Base-by-base conservation (phyloP, 1,140 invertebrate species). In the Nasonia longicornis region DNA sequence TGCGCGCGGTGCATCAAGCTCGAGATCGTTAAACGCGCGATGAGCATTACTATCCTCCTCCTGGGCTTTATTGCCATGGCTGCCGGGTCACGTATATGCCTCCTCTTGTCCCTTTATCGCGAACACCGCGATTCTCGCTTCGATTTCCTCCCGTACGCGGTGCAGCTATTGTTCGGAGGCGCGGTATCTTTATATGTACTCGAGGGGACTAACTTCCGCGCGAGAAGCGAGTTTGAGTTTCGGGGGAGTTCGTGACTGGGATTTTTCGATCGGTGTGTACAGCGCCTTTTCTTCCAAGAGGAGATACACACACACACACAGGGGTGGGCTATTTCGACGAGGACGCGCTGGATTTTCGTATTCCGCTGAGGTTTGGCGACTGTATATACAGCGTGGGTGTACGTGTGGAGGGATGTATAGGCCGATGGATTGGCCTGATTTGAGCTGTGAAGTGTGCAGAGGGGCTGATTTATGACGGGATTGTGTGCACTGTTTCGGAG, bases 21-120 rank as follows among this genome's bases (percentile, higher is more conserved):
- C 42, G 63, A 20, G 67, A 58, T 78, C 77, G 67, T 78, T 71
- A 78, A 78, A 78, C 16, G 45, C 42, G 74, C 74, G 74, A 74
- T 74, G 14, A 74, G 72, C 72, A 72, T 74, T 26, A 35, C 45
- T 20, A 63, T 63, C n/a, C 16, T 22, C n/a, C n/a, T 26, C 7
- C 76, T 22, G 12, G 7, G 42, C 38, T 77, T 76, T 77, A 77
- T 77, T 77, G 76, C 45, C 48, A 31, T 7, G 3, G 22, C 26
- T 74, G 52, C 75, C 6, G 35, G 64, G 38, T 45, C 76, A 77
- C 29, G 66, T 52, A 45, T 20, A 26, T 42, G 38, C 38, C 38
- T 42, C 38, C 38, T 42, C 38, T 42, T 42, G 6, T 8, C 38
- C 38, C 38, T 16, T 63, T 63, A 63, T 63, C 58, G 11, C 11